These are phyloP conservation scores for Palloptera scutellata DNA, from an alignment of 2,888 invertebrate species.

Conservation along the genomic window DNA sequence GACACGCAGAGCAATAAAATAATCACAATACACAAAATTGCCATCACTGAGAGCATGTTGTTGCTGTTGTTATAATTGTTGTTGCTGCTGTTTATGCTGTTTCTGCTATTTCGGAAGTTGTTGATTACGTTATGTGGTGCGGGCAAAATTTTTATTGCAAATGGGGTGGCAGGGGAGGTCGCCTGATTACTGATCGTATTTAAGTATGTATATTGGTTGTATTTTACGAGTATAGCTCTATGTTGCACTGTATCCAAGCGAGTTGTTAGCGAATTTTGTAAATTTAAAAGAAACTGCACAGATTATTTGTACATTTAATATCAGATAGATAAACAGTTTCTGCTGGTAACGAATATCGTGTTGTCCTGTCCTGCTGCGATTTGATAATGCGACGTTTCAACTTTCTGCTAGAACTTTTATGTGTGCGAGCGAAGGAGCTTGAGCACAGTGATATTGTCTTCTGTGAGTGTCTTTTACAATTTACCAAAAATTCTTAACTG, in stretches of 20 bases:
- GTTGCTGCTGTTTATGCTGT: not conserved
- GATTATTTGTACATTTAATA: not conserved
- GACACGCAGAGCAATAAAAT: constrained; percentile 19
- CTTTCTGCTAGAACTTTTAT: not conserved
- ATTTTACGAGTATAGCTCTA: constrained; percentile 13
- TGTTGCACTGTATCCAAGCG: too few species aligned
- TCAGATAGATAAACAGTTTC: too few species aligned
- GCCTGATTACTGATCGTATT: too few species aligned
- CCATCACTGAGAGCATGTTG: constrained; percentile 15
- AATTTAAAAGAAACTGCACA: not conserved
- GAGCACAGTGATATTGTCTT: not conserved
- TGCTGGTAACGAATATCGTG: not conserved
- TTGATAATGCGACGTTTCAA: not conserved
- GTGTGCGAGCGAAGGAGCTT: not conserved
- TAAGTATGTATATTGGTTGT: not conserved
- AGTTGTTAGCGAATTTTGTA: not conserved
- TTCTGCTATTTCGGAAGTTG: not conserved
- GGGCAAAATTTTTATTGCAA: too few species aligned
- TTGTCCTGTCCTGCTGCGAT: not conserved
- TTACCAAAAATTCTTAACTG: constrained; percentile 47
- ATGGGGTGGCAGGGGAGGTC: too few species aligned
- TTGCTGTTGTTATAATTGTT: too few species aligned
- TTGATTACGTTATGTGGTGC: too few species aligned
- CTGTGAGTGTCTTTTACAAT: constrained; percentile 36
- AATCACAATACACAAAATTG: constrained; percentile 23